Evolutionary conservation across 2,888 invertebrate species (phyloP), one percentile per base, ranked within the genome.

Genomic region (Eilema sororculum): DNA sequence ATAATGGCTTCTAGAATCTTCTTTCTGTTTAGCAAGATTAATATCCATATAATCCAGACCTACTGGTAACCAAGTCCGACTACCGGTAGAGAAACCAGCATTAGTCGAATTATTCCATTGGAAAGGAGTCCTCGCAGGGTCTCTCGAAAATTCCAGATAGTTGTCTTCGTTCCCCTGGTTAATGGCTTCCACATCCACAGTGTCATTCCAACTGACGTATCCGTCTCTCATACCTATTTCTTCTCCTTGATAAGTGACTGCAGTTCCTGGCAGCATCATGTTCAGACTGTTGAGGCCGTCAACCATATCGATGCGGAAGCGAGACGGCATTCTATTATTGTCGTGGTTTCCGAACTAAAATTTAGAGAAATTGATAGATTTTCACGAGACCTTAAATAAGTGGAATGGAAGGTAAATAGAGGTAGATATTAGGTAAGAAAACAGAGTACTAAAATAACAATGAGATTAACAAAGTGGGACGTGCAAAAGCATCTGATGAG

Each of bases 231-330:
- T 97, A 0, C 97, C 97, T 33, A 98, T 96, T 87, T 98, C 98
- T 83, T 98, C 97, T 0, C 98, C 98, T 83, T 98, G 98, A 90
- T 98, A 98, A 0, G 97, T 97, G n/a, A 98, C 96, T 0, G 97
- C 96, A 0, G 97, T 96, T 52, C 98, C 98, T 0, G 98, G 98
- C 30, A 98, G 91, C 20, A 97, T 88, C 85, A 97, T 94, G 72
- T 96, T 96, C 68, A 98, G 90, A 82, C 97, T 96, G 86, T 97
- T 97, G 5, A 97, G 87, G 0, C 96, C 96, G 73, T 97, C 97
- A 0, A 97, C 96, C 84, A 97, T 96, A 79, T 96, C 96, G 2
- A 88, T 87, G 0, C 97, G 97, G 81, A 96, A 96, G 0, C 97
- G 96, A 0, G 96, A 94, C 0, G 96, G 96, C 85, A 97, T 95